Evolutionary conservation across 2,797 vertebrate genomes (phyloP), one percentile per base, ranked within the genome.

Genomic region (Megaceryle alcyon): DNA sequence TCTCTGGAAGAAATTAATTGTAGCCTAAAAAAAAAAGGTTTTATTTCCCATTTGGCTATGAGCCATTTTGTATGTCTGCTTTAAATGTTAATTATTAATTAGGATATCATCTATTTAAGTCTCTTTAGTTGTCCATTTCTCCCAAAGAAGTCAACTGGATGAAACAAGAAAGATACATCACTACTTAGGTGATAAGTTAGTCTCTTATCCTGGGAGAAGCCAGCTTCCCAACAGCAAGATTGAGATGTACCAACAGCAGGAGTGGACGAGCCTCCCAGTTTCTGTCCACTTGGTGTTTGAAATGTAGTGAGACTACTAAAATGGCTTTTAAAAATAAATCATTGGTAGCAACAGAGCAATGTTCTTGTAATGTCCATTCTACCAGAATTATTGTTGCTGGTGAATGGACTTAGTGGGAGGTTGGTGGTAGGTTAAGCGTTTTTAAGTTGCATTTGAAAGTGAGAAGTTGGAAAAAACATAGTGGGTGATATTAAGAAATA

Each of bases 41-140:
- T 86, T 84, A 92, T 94, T 88, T 94, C 82, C 66, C 83, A 82
- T 59, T 95, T 97, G 91, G 81, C 72, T 80, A 21, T 17, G 26
- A 92, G 76, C 92, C 85, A 70, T 72, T 95, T 77, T 78, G 79
- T 80, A 72, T 95, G 91, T 84, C 88, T 90, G 63, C 70, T 91
- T 92, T 88, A 96, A 92, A 93, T 87, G 82, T 94, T 94, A 96
- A 94, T 95, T 95, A 92, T 95, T 94, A 96, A 94, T 92, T 91
- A 95, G 70, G 64, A 48, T 64, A 84, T 82, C 68, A 90, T 86
- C 92, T 90, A 71, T 92, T 92, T 95, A 94, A 93, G 61, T 90
- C 78, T 88, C 63, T 94, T 89, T 91, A 87, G 37, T 77, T 81
- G 73, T 87, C 81, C n/a, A 22, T 87, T 94, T 77, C 61, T 95